A percentile compares a stretch with the other conserved stretches of the same genome.
phyloP scores from a whole-genome alignment of 2,797 vertebrate species.

The Danio kyathit region DNA sequence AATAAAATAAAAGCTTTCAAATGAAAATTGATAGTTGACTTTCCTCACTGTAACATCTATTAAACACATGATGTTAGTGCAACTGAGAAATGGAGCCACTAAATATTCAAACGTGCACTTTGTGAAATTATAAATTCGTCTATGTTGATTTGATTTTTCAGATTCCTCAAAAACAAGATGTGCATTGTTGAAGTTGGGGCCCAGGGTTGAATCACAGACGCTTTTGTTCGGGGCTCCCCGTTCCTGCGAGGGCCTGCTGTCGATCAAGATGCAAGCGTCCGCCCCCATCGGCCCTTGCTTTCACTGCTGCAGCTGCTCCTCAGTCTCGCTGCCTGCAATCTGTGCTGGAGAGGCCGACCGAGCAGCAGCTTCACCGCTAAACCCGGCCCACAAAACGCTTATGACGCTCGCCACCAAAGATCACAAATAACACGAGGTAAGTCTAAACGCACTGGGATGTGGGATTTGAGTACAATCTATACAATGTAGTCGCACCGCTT shows the following conservation, averaged over 20 bases:
- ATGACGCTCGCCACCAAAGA: conserved; percentile 58
- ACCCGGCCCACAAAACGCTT: conserved; percentile 52
- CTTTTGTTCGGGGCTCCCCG: conserved; percentile 59
- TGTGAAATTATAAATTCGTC: neutral
- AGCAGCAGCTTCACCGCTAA: conserved; percentile 57
- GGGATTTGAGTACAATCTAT: neutral
- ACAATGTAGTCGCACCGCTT: neutral
- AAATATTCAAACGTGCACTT: neutral
- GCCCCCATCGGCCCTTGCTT: conserved; percentile 64
- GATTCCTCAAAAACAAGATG: conserved; percentile 40
- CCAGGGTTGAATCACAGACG: conserved; percentile 51
- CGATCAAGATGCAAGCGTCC: conserved; percentile 63
- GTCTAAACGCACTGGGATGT: neutral
- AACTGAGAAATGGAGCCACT: neutral
- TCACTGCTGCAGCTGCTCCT: conserved; percentile 60
- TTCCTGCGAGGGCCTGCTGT: conserved; percentile 61
- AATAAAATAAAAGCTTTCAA: neutral
- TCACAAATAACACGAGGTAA: conserved; percentile 57
- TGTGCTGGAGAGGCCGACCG: conserved; percentile 55
- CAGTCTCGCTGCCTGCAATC: conserved; percentile 53
- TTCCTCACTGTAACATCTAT: neutral
- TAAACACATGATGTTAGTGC: neutral
- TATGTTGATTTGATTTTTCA: conserved; percentile 15
- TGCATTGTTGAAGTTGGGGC: conserved; percentile 50
- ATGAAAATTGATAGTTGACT: no score